Evolutionary conservation across 2,888 invertebrate species (phyloP), one percentile per base, ranked within the genome.

Genomic region (Myopa testacea): DNA sequence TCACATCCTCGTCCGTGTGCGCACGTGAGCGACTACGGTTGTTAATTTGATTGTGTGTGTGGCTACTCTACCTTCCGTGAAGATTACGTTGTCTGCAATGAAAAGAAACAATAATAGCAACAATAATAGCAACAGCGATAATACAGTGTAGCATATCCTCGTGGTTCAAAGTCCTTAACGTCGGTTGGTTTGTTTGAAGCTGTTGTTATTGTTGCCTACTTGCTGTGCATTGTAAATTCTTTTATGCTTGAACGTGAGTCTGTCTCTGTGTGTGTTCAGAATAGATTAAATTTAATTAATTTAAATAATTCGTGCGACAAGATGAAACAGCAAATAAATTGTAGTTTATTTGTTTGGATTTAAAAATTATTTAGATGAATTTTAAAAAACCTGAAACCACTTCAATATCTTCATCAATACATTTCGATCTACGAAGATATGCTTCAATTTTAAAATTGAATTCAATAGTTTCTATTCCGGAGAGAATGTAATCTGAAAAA

Each of bases 1-100:
- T 19, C 40, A 10, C 67, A 38, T 40, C 12, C 67, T 67, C 7
- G 50, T 69, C 37, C 26, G 34, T 58, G 58, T 67, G 55, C 12
- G 75, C 10, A 62, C 38, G 50, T 52, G 65, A 19, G 40, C 12
- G 52, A 70, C 14, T n/a, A 45, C 45, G 73, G 45, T 34, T 73
- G 73, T 63, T 73, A 45, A 73, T 63, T 73, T 73, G 40, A 10
- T 34, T 34, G n/a, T 16, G 45, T 6, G 68, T 63, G 50, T 34
- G 34, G 63, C 45, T 73, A 63, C 26, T 45, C n/a, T 45, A 73
- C 16, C 45, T 1, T 45, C 37, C 14, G 65, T 16, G 8, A 37
- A 73, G 73, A 73, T 73, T 73, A 62, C 60, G 45, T 62, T 73
- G 45, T 38, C 26, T 16, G 45, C 16, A 16, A 40, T 14, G 40